Evolutionary conservation across 2,888 invertebrate genomes (phyloP), one percentile per base, ranked within the genome.

Genomic region (Acanthosepion pharaonis): DNA sequence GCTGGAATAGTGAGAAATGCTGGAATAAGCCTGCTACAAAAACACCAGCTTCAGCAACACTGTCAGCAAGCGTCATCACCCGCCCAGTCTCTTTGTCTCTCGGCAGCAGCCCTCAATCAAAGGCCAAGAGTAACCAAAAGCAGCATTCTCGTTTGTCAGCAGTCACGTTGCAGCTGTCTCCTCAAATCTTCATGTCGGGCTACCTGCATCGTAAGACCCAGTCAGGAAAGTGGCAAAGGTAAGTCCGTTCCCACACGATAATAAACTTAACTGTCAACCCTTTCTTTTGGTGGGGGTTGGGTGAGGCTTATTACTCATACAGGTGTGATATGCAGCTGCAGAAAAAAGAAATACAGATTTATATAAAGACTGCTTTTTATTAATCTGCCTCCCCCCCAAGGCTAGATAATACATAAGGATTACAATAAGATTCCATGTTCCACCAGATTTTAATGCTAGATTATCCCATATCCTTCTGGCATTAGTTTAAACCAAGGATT

Each of bases 101-200:
- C n/a, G 78, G 78, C 15, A n/a, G 78, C 78, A 78, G 78, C 78
- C 78, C 78, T 78, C 78, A 78, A n/a, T 78, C 78, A n/a, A 78
- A 78, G 9, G 28, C 78, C n/a, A 78, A 78, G n/a, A n/a, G n/a
- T n/a, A n/a, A 78, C 78, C 78, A 78, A n/a, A 78, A 28, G 11
- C 64, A 6, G 78, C 78, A n/a, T n/a, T n/a, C 6, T 4, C 78
- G n/a, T 9, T 78, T 78, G 78, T n/a, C 78, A 78, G 78, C 78
- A 3, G n/a, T 78, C 78, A n/a, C 78, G n/a, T n/a, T 78, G 28
- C 78, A 78, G 78, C n/a, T 78, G 28, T 78, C 78, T 28, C 78
- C 78, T 9, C 78, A 78, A 78, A 78, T 78, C 78, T 78, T 78
- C 78, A 78, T 78, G 78, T 78, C 78, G 78, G 78, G 78, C 3